These are phyloP conservation scores for Carcharodon carcharias DNA, from an alignment of 2,797 vertebrate species.

Conservation along the genomic window DNA sequence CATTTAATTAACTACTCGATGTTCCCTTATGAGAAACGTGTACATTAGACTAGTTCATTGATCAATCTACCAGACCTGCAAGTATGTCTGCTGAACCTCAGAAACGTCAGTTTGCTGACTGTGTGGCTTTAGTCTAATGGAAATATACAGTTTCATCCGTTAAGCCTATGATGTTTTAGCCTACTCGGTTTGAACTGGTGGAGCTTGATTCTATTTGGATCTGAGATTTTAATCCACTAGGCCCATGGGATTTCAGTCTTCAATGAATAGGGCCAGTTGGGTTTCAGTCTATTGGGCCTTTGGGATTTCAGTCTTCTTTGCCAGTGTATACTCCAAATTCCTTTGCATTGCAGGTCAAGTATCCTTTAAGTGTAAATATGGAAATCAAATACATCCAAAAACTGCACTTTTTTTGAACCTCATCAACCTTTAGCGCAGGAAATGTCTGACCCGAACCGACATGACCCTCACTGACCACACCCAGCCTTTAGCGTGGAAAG, in stretches of 20 bases:
- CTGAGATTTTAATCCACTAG: background rate
- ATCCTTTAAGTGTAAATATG: no score
- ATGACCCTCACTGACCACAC: no score
- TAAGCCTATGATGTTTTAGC: background rate
- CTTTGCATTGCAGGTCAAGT: background rate
- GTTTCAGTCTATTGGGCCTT: background rate
- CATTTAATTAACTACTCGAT: conserved; percentile 25
- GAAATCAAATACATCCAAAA: no score
- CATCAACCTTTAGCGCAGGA: no score
- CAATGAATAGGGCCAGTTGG: background rate
- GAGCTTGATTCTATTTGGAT: background rate
- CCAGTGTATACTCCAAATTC: background rate
- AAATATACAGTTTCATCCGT: background rate
- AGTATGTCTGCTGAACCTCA: background rate
- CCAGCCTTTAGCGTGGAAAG: no score
- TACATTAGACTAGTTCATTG: conserved; percentile 1
- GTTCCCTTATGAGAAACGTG: conserved; percentile 8
- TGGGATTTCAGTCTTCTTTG: background rate
- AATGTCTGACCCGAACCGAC: no score
- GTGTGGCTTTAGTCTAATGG: background rate
- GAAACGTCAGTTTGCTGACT: background rate
- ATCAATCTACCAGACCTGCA: background rate
- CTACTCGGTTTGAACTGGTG: background rate
- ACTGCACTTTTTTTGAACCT: no score
- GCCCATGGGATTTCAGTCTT: background rate